phyloP scores from a whole-genome alignment of 2,888 invertebrate species.

The Xanthia icteritia region DNA sequence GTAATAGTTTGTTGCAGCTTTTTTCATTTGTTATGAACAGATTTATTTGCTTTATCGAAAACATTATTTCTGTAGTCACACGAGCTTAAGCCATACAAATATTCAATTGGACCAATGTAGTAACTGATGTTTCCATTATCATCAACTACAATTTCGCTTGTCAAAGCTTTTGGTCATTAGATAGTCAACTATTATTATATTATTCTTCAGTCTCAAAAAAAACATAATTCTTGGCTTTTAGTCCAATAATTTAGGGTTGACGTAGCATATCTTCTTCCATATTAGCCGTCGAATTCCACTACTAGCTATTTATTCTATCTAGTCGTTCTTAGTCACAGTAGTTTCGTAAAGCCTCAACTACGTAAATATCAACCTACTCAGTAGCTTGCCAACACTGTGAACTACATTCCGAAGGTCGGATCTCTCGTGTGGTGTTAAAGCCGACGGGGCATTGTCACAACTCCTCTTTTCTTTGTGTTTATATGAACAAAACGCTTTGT shows the following conservation, averaged over 20 bases:
- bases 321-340: neutral
- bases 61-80: too few species aligned
- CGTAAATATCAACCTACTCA: conserved; percentile 2
- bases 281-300: neutral
- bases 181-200: neutral
- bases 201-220: neutral
- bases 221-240: neutral
- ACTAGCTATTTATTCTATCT: neutral
- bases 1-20: neutral
- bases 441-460: conserved; percentile 35
- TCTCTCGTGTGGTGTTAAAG: conserved; percentile 49
- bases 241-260: neutral
- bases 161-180: neutral
- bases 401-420: conserved; percentile 54
- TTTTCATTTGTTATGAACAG: neutral
- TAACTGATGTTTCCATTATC: too few species aligned
- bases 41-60: neutral
- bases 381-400: conserved; percentile 23
- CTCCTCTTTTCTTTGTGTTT: conserved; percentile 44
- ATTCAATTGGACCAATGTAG: too few species aligned
- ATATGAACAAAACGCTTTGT: conserved; percentile 58
- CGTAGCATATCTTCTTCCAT: neutral
- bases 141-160: neutral
- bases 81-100: too few species aligned
- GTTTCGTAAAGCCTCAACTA: neutral